These are phyloP conservation scores for Merodon equestris DNA, from an alignment of 2,888 invertebrate species.

Conservation along the genomic window DNA sequence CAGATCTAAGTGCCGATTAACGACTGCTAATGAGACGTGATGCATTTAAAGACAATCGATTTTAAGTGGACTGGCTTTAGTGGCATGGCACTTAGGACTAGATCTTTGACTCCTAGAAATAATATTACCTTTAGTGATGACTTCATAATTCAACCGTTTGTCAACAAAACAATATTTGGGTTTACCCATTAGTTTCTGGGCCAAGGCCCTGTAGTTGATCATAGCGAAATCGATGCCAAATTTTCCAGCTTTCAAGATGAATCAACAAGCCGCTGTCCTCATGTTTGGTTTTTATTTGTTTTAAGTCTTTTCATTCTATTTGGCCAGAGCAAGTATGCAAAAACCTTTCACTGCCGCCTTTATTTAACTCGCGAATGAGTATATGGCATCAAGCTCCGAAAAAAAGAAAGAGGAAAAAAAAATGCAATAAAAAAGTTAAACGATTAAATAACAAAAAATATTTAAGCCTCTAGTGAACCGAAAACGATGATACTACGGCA, in stretches of 20 bases:
- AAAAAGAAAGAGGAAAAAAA: slow-evolving; percentile 16
- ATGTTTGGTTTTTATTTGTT: neutral
- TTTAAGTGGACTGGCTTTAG: too few relatives aligned
- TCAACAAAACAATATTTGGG: too few relatives aligned
- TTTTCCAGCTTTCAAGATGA: slow-evolving; percentile 2
- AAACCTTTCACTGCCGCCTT: slow-evolving; percentile 57
- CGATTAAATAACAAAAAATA: slow-evolving; percentile 59
- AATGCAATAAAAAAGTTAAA: slow-evolving; percentile 2
- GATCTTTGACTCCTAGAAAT: too few relatives aligned
- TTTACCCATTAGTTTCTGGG: neutral
- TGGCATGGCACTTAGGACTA: too few relatives aligned
- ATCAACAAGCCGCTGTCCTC: neutral
- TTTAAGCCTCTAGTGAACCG: slow-evolving; percentile 20
- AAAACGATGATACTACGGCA: slow-evolving; percentile 4
- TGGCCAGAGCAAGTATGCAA: slow-evolving; percentile 25
- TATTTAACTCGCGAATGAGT: slow-evolving; percentile 12
- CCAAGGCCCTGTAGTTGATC: neutral
- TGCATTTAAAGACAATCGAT: too few relatives aligned
- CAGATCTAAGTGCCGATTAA: too few relatives aligned
- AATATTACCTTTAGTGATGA: too few relatives aligned
- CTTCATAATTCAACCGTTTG: too few relatives aligned
- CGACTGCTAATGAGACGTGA: too few relatives aligned
- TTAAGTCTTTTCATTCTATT: neutral
- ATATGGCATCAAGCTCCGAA: slow-evolving; percentile 18
- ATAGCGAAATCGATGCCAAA: neutral